Evolutionary conservation across 2,797 vertebrate species (phyloP).

Genomic region (Knipowitschia caucasica): DNA sequence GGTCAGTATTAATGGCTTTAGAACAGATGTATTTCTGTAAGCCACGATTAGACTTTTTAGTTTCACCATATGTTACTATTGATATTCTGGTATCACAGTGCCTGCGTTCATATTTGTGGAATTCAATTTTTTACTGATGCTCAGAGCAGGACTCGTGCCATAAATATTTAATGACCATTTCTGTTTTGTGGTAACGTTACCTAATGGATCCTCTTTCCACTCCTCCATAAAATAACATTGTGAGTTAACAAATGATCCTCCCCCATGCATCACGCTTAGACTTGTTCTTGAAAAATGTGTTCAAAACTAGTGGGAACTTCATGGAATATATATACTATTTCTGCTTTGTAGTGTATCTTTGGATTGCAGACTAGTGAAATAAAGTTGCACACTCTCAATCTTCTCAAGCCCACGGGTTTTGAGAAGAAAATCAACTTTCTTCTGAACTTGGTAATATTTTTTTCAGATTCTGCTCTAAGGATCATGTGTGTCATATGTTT

Average conservation of each 20-base stretch:
- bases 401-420: neutral
- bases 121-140: constrained; percentile 19
- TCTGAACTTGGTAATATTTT: constrained; percentile 24
- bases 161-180: constrained; percentile 13
- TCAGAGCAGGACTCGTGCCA: constrained; percentile 20
- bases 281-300: neutral
- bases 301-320: neutral
- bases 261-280: neutral
- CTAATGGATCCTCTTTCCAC: constrained; percentile 1
- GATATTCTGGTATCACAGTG: neutral
- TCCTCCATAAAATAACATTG: neutral
- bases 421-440: constrained; percentile 9
- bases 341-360: constrained; percentile 13
- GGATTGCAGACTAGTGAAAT: neutral
- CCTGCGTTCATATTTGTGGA: constrained; percentile 26
- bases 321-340: neutral
- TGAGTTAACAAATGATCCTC: neutral
- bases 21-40: constrained; percentile 51
- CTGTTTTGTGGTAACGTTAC: constrained; percentile 5
- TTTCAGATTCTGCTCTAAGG: neutral
- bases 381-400: neutral
- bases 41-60: constrained; percentile 44
- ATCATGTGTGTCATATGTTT: neutral
- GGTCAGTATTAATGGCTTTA: constrained; percentile 37
- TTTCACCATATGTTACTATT: constrained; percentile 48